Percentiles rank a stretch among this genome's conserved stretches.
These are phyloP conservation scores for Linnaemya tessellans DNA, from an alignment of 2,888 invertebrate species.

Conservation along the genomic window DNA sequence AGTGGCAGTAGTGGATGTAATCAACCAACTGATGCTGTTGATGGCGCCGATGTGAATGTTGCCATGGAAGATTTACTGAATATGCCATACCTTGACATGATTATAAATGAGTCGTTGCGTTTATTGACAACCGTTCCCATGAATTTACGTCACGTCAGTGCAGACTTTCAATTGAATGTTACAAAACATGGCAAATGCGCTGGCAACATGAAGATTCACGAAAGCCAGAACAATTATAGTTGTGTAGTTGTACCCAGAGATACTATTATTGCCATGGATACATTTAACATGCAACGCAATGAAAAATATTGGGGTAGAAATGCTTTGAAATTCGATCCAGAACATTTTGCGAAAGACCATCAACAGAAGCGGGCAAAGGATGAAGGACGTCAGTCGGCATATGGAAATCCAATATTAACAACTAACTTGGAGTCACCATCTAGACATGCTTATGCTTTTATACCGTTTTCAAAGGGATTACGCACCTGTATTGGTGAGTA, in stretches of 20 bases:
- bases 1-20: background rate
- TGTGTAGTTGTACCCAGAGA: conserved; percentile 77
- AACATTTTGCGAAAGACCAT: conserved; percentile 76
- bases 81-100: conserved; percentile 80
- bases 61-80: conserved; percentile 77
- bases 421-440: conserved; percentile 56
- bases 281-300: conserved; percentile 82
- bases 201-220: conserved; percentile 5
- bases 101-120: conserved; percentile 81
- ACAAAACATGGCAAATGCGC: conserved; percentile 22
- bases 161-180: conserved; percentile 77
- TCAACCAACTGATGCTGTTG: conserved; percentile 3
- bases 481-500: conserved; percentile 80
- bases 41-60: conserved; percentile 27
- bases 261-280: conserved; percentile 80
- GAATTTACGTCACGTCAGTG: conserved; percentile 80
- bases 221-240: conserved; percentile 3
- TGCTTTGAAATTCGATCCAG: conserved; percentile 80
- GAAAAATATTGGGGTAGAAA: conserved; percentile 79
- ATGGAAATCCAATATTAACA: conserved; percentile 37
- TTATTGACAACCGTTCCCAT: conserved; percentile 81
- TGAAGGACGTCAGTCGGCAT: background rate
- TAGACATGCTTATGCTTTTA: conserved; percentile 80
- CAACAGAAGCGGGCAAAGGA: conserved; percentile 2
- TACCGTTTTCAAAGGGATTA: conserved; percentile 81